Evolutionary conservation across 2,113 vertebrate genomes (phyloP).

Genomic region (Pollachius pollachius): DNA sequence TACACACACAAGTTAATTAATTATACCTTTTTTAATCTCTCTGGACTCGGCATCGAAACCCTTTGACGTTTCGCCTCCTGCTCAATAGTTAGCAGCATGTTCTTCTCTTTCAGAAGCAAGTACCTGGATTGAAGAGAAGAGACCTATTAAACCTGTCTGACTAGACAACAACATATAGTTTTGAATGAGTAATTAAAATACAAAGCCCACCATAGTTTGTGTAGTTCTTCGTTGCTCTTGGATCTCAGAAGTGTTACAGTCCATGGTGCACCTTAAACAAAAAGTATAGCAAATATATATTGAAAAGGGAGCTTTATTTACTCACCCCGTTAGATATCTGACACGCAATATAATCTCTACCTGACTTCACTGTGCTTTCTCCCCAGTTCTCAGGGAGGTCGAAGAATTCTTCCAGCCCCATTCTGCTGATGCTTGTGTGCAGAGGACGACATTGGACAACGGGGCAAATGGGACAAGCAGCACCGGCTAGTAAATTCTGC

Average conservation of each 20-base stretch:
- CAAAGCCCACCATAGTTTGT: constrained; percentile 88
- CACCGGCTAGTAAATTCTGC: background rate
- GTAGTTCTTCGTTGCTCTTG: constrained; percentile 94
- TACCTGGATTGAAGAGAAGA: constrained; percentile 77
- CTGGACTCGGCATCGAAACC: constrained; percentile 88
- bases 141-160: background rate
- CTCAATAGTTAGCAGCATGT: constrained; percentile 91
- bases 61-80: constrained; percentile 87
- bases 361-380: constrained; percentile 85
- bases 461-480: constrained; percentile 14
- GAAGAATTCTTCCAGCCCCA: constrained; percentile 91
- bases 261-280: constrained; percentile 84
- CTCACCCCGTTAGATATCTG: background rate
- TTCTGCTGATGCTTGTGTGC: constrained; percentile 76
- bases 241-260: constrained; percentile 84
- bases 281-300: constrained; percentile 5
- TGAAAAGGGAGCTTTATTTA: background rate
- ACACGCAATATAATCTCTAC: constrained; percentile 54
- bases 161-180: background rate
- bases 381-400: constrained; percentile 92
- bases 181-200: background rate
- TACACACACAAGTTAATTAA: background rate
- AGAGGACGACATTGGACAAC: constrained; percentile 63
- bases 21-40: constrained; percentile 84
- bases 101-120: constrained; percentile 93